Base-by-base conservation (phyloP, 2,113 vertebrate species). In the Zosterops japonicus region DNA sequence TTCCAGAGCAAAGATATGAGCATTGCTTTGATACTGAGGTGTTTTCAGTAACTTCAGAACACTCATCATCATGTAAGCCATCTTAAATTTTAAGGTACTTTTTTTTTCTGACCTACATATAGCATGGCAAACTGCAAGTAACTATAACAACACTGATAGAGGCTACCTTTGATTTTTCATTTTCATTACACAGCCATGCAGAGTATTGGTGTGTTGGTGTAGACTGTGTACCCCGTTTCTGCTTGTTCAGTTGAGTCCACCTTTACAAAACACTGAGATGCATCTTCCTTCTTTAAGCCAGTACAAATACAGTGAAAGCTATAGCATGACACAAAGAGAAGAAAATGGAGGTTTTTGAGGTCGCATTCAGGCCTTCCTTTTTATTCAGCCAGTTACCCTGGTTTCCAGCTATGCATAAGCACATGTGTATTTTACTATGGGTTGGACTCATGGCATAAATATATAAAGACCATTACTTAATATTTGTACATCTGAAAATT, bases 251-350 rank as follows among this genome's bases (percentile, higher is more conserved):
- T 31, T 63, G 57, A 72, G 21, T 23, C 35, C 31, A 5, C 5
- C 16, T 80, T 72, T 83, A 36, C 23, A 35, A 72, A 95, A 72
- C 10, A 52, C 25, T 5, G 9, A 63, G 27, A 33, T 19, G 3
- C 4, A 44, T 49, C n/a, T 85, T 70, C 22, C 9, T 9, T 46
- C 35, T 86, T 69, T 29, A 72, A 72, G 52, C 3, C 23, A 68
- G 9, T 20, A 64, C 3, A 27, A 83, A 33, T 31, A 46, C 7
- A 71, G 13, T 33, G 14, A 59, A 21, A 91, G 7, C 2, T 11
- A 6, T 60, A 74, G 10, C 14, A 71, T 0, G 1, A 47, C 0
- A 0, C 8, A 68, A 83, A 83, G 27, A 28, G 41, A 71, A 71
- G 19, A 14, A 60, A 71, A 59, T 5, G 14, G 0, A 8, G 19